Conservation (phyloP, 1,140 invertebrate genomes). For the Caerostris extrusa region DNA sequence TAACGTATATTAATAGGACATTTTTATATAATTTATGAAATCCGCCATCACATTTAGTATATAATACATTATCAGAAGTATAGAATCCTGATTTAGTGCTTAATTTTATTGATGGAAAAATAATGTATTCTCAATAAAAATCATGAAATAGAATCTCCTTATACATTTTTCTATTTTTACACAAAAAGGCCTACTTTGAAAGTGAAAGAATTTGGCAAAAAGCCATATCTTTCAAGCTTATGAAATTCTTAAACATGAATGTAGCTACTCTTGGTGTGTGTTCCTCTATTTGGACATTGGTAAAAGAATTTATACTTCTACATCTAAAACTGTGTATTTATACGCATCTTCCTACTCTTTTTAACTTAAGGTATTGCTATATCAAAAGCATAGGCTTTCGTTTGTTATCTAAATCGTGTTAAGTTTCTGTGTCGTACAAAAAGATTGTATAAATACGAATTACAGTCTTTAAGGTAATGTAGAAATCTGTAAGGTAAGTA, state of each 20-base stretch:
- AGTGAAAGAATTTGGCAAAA: not conserved
- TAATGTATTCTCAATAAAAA: conserved; percentile 41
- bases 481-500: too few relatives aligned
- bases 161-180: conserved; percentile 44
- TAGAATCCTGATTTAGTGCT: not conserved
- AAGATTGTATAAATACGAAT: too few relatives aligned
- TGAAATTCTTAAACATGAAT: not conserved
- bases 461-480: too few relatives aligned
- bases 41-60: not conserved
- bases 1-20: too few relatives aligned
- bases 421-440: too few relatives aligned
- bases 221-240: conserved; percentile 2
- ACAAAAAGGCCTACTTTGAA: not conserved
- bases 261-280: not conserved
- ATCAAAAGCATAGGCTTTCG: too few relatives aligned
- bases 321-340: not conserved
- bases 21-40: too few relatives aligned
- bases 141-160: not conserved
- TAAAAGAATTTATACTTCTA: not conserved
- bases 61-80: not conserved
- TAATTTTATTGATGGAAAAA: conserved; percentile 46
- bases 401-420: too few relatives aligned
- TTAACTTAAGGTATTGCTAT: too few relatives aligned
- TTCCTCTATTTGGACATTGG: not conserved
- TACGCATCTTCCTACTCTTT: too few relatives aligned